Conservation (phyloP, 2,113 vertebrate species). For the Aleadryas rufinucha region DNA sequence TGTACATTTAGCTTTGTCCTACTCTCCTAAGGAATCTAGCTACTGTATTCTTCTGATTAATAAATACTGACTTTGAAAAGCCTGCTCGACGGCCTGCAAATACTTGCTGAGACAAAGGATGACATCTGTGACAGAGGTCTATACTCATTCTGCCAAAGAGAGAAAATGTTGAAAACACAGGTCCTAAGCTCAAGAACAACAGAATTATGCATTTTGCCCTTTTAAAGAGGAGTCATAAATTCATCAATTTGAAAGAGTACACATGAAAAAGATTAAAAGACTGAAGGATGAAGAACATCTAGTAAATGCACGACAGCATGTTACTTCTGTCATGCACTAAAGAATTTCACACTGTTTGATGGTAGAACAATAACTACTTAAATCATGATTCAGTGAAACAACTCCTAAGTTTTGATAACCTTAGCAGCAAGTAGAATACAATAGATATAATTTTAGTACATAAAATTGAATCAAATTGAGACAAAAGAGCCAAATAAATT, state of each 20-base stretch:
- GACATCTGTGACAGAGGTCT: conserved; percentile 1
- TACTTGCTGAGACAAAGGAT: background rate
- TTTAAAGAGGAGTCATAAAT: background rate
- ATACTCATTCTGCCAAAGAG: background rate
- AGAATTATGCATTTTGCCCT: background rate
- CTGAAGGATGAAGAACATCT: background rate
- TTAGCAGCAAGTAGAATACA: background rate
- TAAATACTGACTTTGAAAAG: conserved; percentile 29
- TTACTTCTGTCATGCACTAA: background rate
- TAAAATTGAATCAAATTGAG: background rate
- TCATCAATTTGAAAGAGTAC: background rate
- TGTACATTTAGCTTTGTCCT: background rate
- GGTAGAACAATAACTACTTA: background rate
- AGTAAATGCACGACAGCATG: background rate
- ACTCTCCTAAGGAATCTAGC: background rate
- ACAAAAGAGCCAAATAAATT: background rate
- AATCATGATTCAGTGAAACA: background rate
- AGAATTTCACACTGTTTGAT: background rate
- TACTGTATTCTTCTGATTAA: conserved; percentile 32
- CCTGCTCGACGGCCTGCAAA: background rate
- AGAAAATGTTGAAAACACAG: background rate
- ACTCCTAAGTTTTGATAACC: background rate
- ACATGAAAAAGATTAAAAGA: background rate
- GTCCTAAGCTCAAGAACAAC: background rate
- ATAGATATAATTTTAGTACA: background rate